phyloP scores from a whole-genome alignment of 1,140 invertebrate species.

The Dinoponera quadriceps region DNA sequence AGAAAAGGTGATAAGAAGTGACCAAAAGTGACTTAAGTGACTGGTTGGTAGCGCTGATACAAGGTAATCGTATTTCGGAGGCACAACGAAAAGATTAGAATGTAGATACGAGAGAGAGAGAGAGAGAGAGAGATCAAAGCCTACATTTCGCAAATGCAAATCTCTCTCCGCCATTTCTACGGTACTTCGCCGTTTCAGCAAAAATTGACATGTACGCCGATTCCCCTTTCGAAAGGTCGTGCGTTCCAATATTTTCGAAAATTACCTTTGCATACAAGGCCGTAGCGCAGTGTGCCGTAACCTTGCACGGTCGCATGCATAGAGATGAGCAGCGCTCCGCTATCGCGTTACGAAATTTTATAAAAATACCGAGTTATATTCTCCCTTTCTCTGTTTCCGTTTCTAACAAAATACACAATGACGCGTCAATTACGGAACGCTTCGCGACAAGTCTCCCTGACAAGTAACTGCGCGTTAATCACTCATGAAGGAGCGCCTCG shows the following conservation, averaged over 20 bases:
- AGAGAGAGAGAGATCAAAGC: too few relatives aligned
- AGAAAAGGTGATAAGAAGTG: too few relatives aligned
- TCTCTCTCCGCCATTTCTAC: background rate
- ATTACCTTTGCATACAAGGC: constrained; percentile 49
- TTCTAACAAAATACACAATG: too few relatives aligned
- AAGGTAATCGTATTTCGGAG: constrained; percentile 4
- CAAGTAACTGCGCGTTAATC: too few relatives aligned
- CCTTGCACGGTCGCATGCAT: constrained; percentile 32
- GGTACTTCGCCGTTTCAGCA: constrained; percentile 25
- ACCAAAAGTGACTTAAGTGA: too few relatives aligned
- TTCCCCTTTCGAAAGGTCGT: constrained; percentile 10
- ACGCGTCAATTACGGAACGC: too few relatives aligned
- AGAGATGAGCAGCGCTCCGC: constrained; percentile 14
- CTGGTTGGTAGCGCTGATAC: background rate
- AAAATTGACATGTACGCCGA: constrained; percentile 34
- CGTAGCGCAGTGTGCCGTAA: background rate
- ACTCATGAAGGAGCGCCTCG: too few relatives aligned
- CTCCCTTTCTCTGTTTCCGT: too few relatives aligned
- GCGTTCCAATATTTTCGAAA: constrained; percentile 55
- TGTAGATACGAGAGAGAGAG: constrained; percentile 33
- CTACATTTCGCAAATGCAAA: constrained; percentile 46
- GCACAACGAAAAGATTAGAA: constrained; percentile 23
- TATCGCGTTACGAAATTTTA: constrained; percentile 11
- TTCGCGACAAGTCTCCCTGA: too few relatives aligned
- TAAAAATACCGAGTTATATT: background rate